phyloP scores from a whole-genome alignment of 2,113 vertebrate species.

The Thymallus thymallus region DNA sequence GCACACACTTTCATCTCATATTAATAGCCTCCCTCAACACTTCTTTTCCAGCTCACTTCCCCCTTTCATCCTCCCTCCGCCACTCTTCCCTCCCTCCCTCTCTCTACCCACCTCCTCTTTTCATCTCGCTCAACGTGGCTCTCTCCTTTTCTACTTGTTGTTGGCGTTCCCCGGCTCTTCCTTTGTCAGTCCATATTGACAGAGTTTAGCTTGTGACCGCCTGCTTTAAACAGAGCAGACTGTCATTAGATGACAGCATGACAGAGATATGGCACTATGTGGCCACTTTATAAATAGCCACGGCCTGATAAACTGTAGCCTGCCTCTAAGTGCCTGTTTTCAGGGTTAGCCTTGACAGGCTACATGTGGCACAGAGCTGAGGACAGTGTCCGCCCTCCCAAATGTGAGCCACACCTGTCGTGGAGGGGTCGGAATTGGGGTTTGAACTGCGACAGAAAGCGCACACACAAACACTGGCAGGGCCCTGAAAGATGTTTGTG shows the following conservation, averaged over 20 bases:
- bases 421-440: too few relatives aligned
- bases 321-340: not conserved
- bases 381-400: not conserved
- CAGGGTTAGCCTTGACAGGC: not conserved
- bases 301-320: slow-evolving; percentile 29
- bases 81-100: not conserved
- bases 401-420: too few relatives aligned
- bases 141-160: not conserved
- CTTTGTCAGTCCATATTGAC: not conserved
- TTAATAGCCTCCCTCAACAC: slow-evolving; percentile 35
- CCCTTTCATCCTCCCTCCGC: slow-evolving; percentile 34
- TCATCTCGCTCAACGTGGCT: not conserved
- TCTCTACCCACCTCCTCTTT: not conserved
- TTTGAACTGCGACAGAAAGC: too few relatives aligned
- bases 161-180: not conserved
- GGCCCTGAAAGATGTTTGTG: too few relatives aligned
- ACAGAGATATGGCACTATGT: slow-evolving; percentile 34
- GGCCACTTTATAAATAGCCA: slow-evolving; percentile 37
- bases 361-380: not conserved
- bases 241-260: slow-evolving; percentile 30
- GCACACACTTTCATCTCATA: slow-evolving; percentile 28
- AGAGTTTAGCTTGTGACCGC: not conserved
- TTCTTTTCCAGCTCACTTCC: slow-evolving; percentile 29
- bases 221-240: slow-evolving; percentile 1
- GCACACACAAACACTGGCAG: too few relatives aligned